Conservation (phyloP, 2,888 invertebrate genomes). For the Ecliptopera silaceata region DNA sequence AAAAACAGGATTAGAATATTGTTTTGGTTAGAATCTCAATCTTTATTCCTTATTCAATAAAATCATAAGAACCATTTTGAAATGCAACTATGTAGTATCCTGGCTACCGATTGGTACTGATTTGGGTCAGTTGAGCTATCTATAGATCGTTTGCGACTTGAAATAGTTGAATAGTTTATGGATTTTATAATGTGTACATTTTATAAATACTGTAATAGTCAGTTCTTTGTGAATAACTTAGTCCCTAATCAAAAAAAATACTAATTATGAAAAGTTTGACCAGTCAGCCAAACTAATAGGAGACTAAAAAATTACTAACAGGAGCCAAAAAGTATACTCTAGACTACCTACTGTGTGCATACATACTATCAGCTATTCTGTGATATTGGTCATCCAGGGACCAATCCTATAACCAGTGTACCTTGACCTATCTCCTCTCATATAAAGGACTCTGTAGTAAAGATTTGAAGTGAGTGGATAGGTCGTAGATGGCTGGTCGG, state of each 20-base stretch:
- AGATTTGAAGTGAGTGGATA: constrained; percentile 12
- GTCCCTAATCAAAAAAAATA: no score
- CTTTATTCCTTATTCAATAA: no score
- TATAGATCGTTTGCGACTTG: no score
- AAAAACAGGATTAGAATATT: no score
- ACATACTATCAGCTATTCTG: background rate
- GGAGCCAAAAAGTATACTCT: constrained; percentile 48
- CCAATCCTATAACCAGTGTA: constrained; percentile 42
- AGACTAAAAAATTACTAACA: constrained; percentile 57
- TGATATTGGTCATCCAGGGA: constrained; percentile 54
- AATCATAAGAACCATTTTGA: background rate
- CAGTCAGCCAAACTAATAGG: constrained; percentile 51
- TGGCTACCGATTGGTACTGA: no score
- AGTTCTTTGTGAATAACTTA: no score
- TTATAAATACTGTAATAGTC: no score
- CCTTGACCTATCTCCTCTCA: constrained; percentile 31
- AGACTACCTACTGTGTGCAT: background rate
- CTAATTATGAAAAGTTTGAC: constrained; percentile 47
- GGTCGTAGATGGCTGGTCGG: constrained; percentile 41
- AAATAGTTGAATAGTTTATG: no score
- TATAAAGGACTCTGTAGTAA: constrained; percentile 6
- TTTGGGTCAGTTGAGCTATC: no score
- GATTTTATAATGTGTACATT: no score
- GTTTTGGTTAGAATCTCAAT: no score
- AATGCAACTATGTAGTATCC: no score